Percentiles rank a stretch among this genome's conserved stretches.
phyloP scores from a whole-genome alignment of 2,888 invertebrate genomes.

The Acanthoscelides obtectus region DNA sequence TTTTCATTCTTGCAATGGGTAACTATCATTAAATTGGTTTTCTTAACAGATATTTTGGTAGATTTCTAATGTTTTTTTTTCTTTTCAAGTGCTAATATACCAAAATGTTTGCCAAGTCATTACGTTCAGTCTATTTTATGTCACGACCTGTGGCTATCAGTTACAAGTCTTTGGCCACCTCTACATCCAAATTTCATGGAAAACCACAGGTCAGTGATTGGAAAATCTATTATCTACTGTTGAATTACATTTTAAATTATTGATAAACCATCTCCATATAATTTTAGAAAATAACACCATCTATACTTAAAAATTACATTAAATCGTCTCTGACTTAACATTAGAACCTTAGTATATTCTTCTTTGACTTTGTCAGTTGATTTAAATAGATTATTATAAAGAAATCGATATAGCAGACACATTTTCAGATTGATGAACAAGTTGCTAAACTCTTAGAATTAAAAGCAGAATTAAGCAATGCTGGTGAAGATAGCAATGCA shows the following conservation, averaged over 20 bases:
- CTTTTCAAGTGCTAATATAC: conserved; percentile 28
- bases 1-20: too few species aligned
- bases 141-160: conserved; percentile 39
- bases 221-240: too few species aligned
- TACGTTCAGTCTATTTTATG: conserved; percentile 35
- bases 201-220: conserved; percentile 45
- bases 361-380: conserved; percentile 15
- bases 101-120: conserved; percentile 17
- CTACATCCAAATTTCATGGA: conserved; percentile 29
- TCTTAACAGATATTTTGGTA: too few species aligned
- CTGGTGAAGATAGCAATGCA: conserved; percentile 52
- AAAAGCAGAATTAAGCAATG: conserved; percentile 67
- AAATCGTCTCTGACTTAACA: too few species aligned
- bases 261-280: too few species aligned
- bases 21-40: too few species aligned
- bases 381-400: background rate
- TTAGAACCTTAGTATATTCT: too few species aligned
- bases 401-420: background rate
- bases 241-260: too few species aligned
- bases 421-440: conserved; percentile 75
- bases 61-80: conserved; percentile 9
- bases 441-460: conserved; percentile 75
- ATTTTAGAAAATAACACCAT: too few species aligned
- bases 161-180: conserved; percentile 28
- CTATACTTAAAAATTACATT: too few species aligned